Conservation (phyloP, 2,888 invertebrate species). For the Psococerastis gibbosa region DNA sequence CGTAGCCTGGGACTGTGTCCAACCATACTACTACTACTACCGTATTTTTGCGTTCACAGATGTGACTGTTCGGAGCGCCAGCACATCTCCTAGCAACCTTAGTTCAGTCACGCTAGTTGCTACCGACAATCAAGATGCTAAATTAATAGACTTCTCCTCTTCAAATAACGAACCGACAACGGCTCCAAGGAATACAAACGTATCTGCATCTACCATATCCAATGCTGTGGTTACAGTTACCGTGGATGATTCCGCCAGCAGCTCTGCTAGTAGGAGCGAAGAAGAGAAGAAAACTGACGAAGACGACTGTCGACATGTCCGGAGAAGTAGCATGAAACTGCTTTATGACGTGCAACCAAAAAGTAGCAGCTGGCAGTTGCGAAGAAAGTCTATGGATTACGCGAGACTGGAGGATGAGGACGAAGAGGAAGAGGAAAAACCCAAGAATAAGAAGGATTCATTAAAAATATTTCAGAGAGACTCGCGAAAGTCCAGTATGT, state of each 20-base stretch:
- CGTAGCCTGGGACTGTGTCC: no score
- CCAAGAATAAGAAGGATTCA: not conserved
- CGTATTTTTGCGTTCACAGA: slow-evolving; percentile 20
- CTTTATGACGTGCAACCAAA: not conserved
- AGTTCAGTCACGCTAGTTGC: slow-evolving; percentile 55
- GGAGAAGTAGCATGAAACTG: slow-evolving; percentile 3
- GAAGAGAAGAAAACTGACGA: not conserved
- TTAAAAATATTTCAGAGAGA: slow-evolving; percentile 5
- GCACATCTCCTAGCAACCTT: slow-evolving; percentile 52
- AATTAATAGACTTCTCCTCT: not conserved
- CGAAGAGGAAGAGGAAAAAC: slow-evolving; percentile 5
- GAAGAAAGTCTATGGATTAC: slow-evolving; percentile 5
- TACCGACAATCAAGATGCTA: slow-evolving; percentile 1
- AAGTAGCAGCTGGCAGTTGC: not conserved
- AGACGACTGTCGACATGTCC: not conserved
- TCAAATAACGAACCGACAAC: not conserved
- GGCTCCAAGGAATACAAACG: not conserved
- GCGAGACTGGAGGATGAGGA: not conserved
- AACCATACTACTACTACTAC: not conserved
- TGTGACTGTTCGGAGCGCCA: slow-evolving; percentile 32
- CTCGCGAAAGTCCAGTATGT: slow-evolving; percentile 13
- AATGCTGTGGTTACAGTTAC: not conserved
- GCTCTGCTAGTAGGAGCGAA: not conserved
- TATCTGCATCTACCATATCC: not conserved
- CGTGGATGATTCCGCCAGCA: not conserved